These are phyloP conservation scores for Hystrix cristata DNA, from an alignment of 2,113 vertebrate genomes.

Conservation along the genomic window DNA sequence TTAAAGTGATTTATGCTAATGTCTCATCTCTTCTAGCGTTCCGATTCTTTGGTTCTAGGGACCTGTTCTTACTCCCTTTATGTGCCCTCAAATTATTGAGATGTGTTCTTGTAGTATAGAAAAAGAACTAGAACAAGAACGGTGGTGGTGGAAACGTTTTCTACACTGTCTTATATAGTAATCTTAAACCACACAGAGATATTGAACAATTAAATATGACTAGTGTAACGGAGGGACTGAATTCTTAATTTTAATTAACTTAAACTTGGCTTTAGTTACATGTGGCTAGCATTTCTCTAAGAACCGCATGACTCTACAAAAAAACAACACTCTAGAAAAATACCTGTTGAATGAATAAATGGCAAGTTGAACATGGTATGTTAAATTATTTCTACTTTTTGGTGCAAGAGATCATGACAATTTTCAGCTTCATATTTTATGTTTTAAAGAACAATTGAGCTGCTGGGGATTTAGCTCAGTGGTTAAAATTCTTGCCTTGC, in stretches of 20 bases:
- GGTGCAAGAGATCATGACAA: background rate
- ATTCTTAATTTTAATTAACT: background rate
- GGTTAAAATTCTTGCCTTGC: too few relatives aligned
- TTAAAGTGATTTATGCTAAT: background rate
- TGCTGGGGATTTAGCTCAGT: too few relatives aligned
- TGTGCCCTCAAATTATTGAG: background rate
- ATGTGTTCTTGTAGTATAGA: background rate
- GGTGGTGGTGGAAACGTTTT: background rate
- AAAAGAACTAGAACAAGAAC: too few relatives aligned
- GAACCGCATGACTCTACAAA: background rate
- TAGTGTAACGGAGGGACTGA: background rate
- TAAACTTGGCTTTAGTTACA: background rate
- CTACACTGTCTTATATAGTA: background rate
- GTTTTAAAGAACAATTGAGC: background rate
- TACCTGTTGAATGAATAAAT: background rate
- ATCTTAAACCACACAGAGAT: background rate
- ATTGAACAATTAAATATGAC: background rate
- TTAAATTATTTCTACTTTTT: slow-evolving; percentile 17
- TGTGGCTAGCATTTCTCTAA: background rate
- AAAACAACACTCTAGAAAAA: background rate
- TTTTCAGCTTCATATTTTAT: background rate
- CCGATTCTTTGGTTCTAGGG: background rate
- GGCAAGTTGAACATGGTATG: background rate
- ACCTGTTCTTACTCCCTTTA: background rate
- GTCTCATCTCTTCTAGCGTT: background rate